Evolutionary conservation across 2,888 invertebrate genomes (phyloP).

Genomic region (Dioctria rufipes): DNA sequence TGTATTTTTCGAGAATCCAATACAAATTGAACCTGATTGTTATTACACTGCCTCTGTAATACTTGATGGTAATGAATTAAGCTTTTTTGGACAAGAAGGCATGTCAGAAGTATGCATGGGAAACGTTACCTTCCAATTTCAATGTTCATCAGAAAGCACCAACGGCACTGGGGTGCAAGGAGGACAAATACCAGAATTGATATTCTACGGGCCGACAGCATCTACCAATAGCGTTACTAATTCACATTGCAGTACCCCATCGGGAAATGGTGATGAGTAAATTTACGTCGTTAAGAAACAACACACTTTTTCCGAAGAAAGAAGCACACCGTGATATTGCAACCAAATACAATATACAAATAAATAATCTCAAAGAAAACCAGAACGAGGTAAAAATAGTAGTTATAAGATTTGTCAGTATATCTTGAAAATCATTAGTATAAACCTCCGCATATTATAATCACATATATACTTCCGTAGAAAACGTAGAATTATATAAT

Average conservation of each 20-base stretch:
- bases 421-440: background rate
- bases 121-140: constrained; percentile 96
- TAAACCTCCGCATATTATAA: background rate
- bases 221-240: constrained; percentile 68
- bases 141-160: constrained; percentile 97
- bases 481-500: constrained; percentile 4
- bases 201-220: constrained; percentile 90
- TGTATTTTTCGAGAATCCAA: constrained; percentile 84
- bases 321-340: constrained; percentile 34
- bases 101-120: constrained; percentile 95
- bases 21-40: constrained; percentile 92
- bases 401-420: constrained; percentile 7
- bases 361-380: background rate
- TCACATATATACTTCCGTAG: constrained; percentile 33
- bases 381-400: background rate
- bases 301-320: background rate
- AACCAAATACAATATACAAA: constrained; percentile 38
- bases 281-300: too few species aligned
- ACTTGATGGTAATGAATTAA: constrained; percentile 92
- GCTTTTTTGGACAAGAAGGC: constrained; percentile 98
- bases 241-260: constrained; percentile 68
- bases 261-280: constrained; percentile 63
- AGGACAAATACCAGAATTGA: constrained; percentile 96
- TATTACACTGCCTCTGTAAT: constrained; percentile 97
- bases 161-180: constrained; percentile 98